Evolutionary conservation across 2,113 vertebrate genomes (phyloP).

Genomic region (Pachycephala philippinensis): DNA sequence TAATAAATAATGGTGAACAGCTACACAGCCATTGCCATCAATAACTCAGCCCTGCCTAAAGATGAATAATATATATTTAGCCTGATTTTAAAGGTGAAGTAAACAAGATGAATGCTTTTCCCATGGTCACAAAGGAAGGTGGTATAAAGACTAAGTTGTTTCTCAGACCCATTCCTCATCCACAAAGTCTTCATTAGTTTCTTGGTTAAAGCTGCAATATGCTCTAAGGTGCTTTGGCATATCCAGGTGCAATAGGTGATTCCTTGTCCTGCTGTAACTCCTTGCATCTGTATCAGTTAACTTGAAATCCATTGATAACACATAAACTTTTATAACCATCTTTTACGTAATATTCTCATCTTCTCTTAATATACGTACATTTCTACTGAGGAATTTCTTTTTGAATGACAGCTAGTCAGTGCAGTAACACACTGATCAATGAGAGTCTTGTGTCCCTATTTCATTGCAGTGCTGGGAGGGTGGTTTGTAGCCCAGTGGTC

Average conservation of each 20-base stretch:
- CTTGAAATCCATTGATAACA: not conserved
- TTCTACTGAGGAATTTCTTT: not conserved
- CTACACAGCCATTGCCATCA: not conserved
- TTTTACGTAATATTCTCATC: no score
- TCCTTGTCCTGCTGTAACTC: not conserved
- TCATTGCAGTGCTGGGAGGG: not conserved
- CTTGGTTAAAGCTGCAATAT: not conserved
- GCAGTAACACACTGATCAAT: not conserved
- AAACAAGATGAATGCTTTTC: slow-evolving; percentile 38
- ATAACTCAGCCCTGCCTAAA: slow-evolving; percentile 12
- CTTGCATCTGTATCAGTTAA: not conserved
- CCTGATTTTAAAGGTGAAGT: slow-evolving; percentile 3
- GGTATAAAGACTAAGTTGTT: not conserved
- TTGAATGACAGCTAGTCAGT: not conserved
- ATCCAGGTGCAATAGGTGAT: not conserved
- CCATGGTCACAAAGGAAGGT: not conserved
- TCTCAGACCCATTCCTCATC: not conserved
- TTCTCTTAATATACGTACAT: no score
- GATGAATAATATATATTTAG: not conserved
- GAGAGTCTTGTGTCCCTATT: not conserved
- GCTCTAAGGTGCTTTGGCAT: not conserved
- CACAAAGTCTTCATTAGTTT: not conserved
- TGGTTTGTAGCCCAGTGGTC: not conserved
- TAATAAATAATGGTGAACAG: slow-evolving; percentile 35
- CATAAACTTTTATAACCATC: not conserved